Evolutionary conservation across 2,113 vertebrate genomes (phyloP).

Genomic region (Oxygymnocypris stewartii): DNA sequence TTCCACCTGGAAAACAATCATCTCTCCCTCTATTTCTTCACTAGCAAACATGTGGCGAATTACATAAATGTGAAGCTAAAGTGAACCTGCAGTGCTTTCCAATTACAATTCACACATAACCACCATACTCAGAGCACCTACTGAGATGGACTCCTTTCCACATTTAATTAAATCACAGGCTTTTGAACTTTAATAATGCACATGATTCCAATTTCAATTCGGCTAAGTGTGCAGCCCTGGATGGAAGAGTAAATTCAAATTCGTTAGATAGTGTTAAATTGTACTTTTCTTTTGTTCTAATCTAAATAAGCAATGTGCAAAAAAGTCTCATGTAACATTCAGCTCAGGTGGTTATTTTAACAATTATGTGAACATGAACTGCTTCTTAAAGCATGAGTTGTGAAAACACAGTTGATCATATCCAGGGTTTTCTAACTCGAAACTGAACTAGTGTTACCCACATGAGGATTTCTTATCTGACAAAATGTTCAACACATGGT

Average conservation of each 20-base stretch:
- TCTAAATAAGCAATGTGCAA: neutral
- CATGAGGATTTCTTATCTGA: neutral
- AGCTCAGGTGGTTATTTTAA: neutral
- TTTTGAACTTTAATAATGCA: neutral
- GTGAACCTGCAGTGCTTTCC: constrained; percentile 6
- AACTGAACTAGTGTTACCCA: neutral
- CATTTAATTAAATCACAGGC: constrained; percentile 1
- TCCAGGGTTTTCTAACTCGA: neutral
- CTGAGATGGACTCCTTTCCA: neutral
- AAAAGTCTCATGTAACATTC: neutral
- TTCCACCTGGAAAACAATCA: neutral
- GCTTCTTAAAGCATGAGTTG: neutral
- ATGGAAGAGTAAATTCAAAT: neutral
- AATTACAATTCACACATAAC: neutral
- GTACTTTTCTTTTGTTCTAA: neutral
- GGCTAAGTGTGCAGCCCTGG: neutral
- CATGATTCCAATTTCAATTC: neutral
- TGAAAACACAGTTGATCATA: neutral
- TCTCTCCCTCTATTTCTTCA: constrained; percentile 5
- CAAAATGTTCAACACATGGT: neutral
- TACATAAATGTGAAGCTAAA: neutral
- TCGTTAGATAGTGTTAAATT: neutral
- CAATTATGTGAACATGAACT: neutral
- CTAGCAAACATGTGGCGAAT: neutral
- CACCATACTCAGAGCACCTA: neutral